Conservation (phyloP, 1,140 invertebrate species). For the Drosophila repleta region DNA sequence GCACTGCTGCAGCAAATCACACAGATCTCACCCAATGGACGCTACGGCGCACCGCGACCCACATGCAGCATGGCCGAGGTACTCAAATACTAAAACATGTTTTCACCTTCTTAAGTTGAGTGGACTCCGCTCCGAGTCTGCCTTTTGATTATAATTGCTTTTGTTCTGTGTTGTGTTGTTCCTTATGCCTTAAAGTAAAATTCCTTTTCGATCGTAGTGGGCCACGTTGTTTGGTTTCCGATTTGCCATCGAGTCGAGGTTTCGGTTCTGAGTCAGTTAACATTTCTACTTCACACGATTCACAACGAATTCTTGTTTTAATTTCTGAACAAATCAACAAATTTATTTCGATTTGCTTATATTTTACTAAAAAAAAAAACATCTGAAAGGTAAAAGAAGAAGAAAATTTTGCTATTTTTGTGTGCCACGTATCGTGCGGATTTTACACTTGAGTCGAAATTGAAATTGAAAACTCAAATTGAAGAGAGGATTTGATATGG, state of each 20-base stretch:
- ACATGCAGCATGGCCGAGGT: conserved; percentile 88
- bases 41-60: conserved; percentile 87
- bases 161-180: neutral
- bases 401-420: neutral
- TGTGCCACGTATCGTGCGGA: too few relatives aligned
- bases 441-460: neutral
- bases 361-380: neutral
- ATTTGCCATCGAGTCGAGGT: neutral
- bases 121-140: neutral
- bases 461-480: neutral
- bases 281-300: conserved; percentile 50
- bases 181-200: neutral
- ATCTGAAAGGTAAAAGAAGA: neutral
- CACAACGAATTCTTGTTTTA: conserved; percentile 44
- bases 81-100: conserved; percentile 47
- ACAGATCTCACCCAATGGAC: conserved; percentile 83
- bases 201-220: neutral
- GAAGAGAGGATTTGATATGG: conserved; percentile 43
- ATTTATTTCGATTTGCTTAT: conserved; percentile 10
- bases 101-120: neutral
- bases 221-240: neutral
- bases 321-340: conserved; percentile 38
- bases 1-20: conserved; percentile 67
- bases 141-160: neutral
- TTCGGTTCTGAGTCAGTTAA: conserved; percentile 35